Conservation (phyloP, 2,797 vertebrate genomes). For the Melanotaenia boesemani region DNA sequence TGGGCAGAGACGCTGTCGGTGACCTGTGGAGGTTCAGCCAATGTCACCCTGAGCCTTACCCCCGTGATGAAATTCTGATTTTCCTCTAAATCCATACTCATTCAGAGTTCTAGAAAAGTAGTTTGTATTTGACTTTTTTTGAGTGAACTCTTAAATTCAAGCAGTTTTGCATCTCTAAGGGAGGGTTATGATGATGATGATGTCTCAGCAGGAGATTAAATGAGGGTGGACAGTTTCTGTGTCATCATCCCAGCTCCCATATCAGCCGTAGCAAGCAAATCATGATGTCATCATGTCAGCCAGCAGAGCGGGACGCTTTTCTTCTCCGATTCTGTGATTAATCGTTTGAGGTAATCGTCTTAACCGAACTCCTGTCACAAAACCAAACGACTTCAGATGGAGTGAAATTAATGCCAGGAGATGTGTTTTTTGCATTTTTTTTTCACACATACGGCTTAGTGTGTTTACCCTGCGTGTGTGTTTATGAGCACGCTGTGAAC, state of each 20-base stretch:
- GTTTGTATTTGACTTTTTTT: neutral
- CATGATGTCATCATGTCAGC: constrained; percentile 70
- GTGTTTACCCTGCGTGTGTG: constrained; percentile 23
- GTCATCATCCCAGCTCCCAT: constrained; percentile 51
- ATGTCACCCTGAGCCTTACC: constrained; percentile 75
- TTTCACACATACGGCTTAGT: neutral
- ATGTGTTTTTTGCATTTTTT: neutral
- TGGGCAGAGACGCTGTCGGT: constrained; percentile 69
- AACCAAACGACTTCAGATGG: constrained; percentile 43
- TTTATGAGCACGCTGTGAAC: constrained; percentile 69
- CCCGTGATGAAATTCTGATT: constrained; percentile 45
- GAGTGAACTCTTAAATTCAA: constrained; percentile 17
- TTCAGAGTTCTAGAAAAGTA: constrained; percentile 1
- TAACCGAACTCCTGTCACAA: constrained; percentile 28
- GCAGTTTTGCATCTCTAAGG: neutral
- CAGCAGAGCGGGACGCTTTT: constrained; percentile 34
- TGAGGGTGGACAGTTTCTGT: constrained; percentile 66
- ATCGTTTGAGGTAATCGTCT: constrained; percentile 46
- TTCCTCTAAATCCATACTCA: constrained; percentile 13
- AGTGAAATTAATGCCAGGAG: neutral
- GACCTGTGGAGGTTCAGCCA: constrained; percentile 76
- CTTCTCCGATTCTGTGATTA: constrained; percentile 49
- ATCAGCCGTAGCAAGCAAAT: constrained; percentile 61
- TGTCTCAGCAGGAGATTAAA: constrained; percentile 63
- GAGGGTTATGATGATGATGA: constrained; percentile 34